phyloP scores from a whole-genome alignment of 2,888 invertebrate genomes.

The Drosophila anomalata region DNA sequence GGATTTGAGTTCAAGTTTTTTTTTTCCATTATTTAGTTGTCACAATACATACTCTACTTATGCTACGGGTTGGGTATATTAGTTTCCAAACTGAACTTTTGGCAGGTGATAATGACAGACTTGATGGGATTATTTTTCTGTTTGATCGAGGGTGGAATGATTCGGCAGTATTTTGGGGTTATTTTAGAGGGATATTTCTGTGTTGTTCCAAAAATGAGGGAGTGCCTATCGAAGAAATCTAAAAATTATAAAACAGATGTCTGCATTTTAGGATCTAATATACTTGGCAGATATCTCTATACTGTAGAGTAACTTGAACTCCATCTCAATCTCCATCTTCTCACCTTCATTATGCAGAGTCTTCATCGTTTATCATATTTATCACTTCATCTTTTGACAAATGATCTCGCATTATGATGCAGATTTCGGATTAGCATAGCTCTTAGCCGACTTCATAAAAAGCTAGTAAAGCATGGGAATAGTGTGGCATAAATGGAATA shows the following conservation, averaged over 20 bases:
- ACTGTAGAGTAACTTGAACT: slow-evolving; percentile 14
- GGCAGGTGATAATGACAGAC: slow-evolving; percentile 43
- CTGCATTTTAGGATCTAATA: neutral
- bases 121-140: slow-evolving; percentile 27
- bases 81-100: slow-evolving; percentile 17
- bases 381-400: slow-evolving; percentile 58
- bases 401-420: slow-evolving; percentile 64
- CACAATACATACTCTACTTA: slow-evolving; percentile 30
- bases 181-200: slow-evolving; percentile 5
- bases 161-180: slow-evolving; percentile 21
- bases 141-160: slow-evolving; percentile 33
- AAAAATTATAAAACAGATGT: slow-evolving; percentile 17
- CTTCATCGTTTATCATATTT: slow-evolving; percentile 24
- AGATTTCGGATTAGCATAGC: slow-evolving; percentile 59
- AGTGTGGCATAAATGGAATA: slow-evolving; percentile 39
- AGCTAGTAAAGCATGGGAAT: neutral
- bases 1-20: slow-evolving; percentile 29
- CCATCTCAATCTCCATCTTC: slow-evolving; percentile 1
- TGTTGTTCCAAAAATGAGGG: slow-evolving; percentile 10
- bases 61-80: slow-evolving; percentile 16
- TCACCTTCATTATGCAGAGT: slow-evolving; percentile 33
- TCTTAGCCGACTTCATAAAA: slow-evolving; percentile 39
- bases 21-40: slow-evolving; percentile 40
- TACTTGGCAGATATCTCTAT: neutral
- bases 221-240: slow-evolving; percentile 5